Evolutionary conservation across 2,113 vertebrate species (phyloP).

Genomic region (Eclectus roratus): DNA sequence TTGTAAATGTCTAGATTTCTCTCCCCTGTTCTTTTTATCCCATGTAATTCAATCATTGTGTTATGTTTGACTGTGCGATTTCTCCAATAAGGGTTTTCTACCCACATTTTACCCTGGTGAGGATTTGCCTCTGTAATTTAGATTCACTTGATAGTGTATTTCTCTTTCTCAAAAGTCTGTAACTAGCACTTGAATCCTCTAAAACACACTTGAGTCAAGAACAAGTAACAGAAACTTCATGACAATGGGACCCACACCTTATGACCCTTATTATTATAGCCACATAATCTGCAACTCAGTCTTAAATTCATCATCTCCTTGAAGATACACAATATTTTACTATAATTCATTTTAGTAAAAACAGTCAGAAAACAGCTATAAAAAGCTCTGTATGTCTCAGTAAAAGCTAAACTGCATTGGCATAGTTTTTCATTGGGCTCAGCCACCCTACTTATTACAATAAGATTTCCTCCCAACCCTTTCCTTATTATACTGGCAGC

Average conservation of each 20-base stretch:
- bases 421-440: not conserved
- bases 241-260: not conserved
- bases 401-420: not conserved
- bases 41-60: not conserved
- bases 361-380: not conserved
- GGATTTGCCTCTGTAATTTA: not conserved
- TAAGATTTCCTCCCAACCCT: not conserved
- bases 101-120: not conserved
- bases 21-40: not conserved
- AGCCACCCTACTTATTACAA: not conserved
- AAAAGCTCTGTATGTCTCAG: not conserved
- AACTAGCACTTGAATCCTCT: conserved; percentile 20
- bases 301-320: not conserved
- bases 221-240: conserved; percentile 8
- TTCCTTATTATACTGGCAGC: not conserved
- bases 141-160: not conserved
- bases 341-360: not conserved
- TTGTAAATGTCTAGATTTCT: not conserved
- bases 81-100: not conserved
- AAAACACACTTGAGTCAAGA: conserved; percentile 42
- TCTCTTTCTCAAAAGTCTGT: not conserved
- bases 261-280: not conserved
- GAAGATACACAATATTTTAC: not conserved
- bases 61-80: not conserved
- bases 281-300: not conserved